Percentiles rank a stretch among this genome's conserved stretches.
These are phyloP conservation scores for Drosophila sulfurigaster DNA, from an alignment of 1,140 invertebrate genomes.

Conservation along the genomic window DNA sequence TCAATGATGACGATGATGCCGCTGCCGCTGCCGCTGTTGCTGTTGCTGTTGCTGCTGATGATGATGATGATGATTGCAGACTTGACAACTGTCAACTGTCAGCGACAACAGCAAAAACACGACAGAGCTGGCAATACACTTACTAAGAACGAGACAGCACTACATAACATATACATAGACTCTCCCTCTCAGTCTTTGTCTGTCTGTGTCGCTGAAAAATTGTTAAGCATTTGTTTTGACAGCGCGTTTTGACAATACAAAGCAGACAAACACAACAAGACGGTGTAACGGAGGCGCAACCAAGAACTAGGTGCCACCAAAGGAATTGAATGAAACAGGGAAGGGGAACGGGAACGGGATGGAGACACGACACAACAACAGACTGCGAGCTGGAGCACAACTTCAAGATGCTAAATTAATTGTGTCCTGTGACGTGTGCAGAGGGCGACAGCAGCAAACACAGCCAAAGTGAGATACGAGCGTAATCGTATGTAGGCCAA, in stretches of 20 bases:
- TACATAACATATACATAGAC: conserved; percentile 18
- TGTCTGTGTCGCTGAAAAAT: conserved; percentile 70
- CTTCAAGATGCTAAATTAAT: conserved; percentile 57
- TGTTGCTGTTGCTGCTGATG: conserved; percentile 1
- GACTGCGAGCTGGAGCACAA: background rate
- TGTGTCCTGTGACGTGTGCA: conserved; percentile 61
- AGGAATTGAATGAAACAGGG: background rate
- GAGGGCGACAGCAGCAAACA: conserved; percentile 23
- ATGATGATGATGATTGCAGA: conserved; percentile 42
- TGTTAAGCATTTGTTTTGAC: conserved; percentile 81
- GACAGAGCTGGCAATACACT: background rate
- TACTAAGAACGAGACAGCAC: conserved; percentile 17
- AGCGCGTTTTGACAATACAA: conserved; percentile 80
- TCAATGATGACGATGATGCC: conserved; percentile 49
- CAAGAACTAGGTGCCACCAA: conserved; percentile 1
- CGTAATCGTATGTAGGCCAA: background rate
- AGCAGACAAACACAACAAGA: conserved; percentile 68
- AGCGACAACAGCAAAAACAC: conserved; percentile 43
- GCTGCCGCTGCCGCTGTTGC: conserved; percentile 19
- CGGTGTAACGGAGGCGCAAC: conserved; percentile 51
- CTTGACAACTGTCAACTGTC: conserved; percentile 80
- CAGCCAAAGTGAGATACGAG: background rate
- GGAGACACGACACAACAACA: conserved; percentile 1
- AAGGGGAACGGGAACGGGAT: background rate
- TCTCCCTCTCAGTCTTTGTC: background rate